Percentiles rank a stretch among this genome's conserved stretches.
phyloP scores from a whole-genome alignment of 2,113 vertebrate genomes.

The Dinomys branickii region DNA sequence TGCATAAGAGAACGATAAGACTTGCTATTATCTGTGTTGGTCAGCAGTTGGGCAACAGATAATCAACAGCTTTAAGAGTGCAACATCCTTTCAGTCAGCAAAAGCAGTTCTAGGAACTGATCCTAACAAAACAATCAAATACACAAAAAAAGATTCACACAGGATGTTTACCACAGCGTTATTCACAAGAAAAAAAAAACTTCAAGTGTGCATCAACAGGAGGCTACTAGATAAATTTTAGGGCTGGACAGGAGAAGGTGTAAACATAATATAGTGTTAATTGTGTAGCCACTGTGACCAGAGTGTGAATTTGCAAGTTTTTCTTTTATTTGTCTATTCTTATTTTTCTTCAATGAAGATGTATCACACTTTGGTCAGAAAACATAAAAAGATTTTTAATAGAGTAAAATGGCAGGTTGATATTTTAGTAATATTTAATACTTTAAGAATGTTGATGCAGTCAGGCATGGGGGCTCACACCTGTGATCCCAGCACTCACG shows the following conservation, averaged over 20 bases:
- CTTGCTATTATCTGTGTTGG: background rate
- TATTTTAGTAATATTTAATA: conserved; percentile 27
- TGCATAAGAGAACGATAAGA: background rate
- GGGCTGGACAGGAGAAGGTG: background rate
- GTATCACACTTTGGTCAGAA: background rate
- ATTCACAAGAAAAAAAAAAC: background rate
- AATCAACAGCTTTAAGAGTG: conserved; percentile 23
- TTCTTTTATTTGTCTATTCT: background rate
- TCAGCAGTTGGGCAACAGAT: background rate
- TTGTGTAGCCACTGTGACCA: background rate
- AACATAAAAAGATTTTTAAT: background rate
- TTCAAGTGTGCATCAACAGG: background rate
- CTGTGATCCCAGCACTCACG: too few species aligned
- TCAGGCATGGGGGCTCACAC: too few species aligned
- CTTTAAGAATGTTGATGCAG: background rate
- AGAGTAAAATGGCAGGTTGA: background rate
- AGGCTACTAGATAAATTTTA: background rate
- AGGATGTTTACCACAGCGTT: background rate
- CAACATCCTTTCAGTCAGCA: conserved; percentile 32
- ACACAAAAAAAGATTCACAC: background rate
- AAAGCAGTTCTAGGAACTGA: background rate
- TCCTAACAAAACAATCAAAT: conserved; percentile 38
- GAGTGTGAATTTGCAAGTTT: background rate
- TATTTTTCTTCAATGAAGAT: conserved; percentile 34
- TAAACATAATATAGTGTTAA: background rate